Base-by-base conservation (phyloP, 2,888 invertebrate genomes). In the Maniola hyperantus region DNA sequence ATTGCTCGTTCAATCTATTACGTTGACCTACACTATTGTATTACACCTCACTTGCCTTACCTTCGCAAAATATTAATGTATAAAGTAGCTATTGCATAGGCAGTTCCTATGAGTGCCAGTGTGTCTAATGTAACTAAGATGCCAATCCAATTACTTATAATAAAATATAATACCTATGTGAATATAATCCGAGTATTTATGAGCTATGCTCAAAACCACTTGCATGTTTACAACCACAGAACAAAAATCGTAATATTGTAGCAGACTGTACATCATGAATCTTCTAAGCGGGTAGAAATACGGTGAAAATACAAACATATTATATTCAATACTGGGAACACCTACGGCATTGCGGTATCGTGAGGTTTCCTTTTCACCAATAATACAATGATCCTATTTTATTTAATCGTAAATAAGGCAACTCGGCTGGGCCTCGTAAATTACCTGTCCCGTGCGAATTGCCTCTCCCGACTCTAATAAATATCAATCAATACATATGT, bases 401-500 rank as follows among this genome's bases (percentile, higher is more conserved):
- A 87, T 87, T 87, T 85, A 83, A 83, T 81, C 83, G 84, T 84
- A 85, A 87, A 84, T 83, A 87, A 83, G 81, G 79, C 76, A 65
- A 80, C 80, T 77, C 80, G 78, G 74, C 73, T 72, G 72, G 63
- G 72, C 76, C 76, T 71, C 80, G 81, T 87, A 86, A 84, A 87
- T 87, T 84, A 81, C 79, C 74, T 69, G 77, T 79, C 82, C 81
- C 85, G 72, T 72, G 85, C 78, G 84, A 79, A 81, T 83, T 79
- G 81, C 82, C 79, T 79, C 78, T 76, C 78, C 71, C 75, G 75
- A 73, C 77, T 77, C 80, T 81, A 82, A 85, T 85, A 85, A 82
- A 86, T 85, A 85, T 85, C 86, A 84, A 87, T 86, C 82, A 84
- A 82, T 84, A 84, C 80, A 82, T 84, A 84, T 80, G 80, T 79